A percentile compares a stretch with the other conserved stretches of the same genome.
Evolutionary conservation across 2,113 vertebrate species (phyloP).

Genomic region (Oenanthe oenanthe): DNA sequence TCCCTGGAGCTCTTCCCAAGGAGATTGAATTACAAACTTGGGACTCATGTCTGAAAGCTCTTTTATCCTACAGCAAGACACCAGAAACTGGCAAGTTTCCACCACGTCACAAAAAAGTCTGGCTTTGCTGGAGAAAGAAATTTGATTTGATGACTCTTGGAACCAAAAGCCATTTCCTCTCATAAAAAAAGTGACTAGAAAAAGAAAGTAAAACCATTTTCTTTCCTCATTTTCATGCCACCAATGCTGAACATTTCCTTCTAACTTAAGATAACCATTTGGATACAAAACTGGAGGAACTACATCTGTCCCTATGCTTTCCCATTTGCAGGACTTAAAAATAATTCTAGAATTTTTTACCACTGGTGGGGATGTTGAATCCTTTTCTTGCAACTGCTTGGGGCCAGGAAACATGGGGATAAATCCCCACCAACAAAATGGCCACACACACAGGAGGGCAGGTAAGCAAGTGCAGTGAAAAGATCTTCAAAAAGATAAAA

Average conservation of each 20-base stretch:
- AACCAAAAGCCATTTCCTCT: background rate
- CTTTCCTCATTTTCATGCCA: background rate
- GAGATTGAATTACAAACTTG: background rate
- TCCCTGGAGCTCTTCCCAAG: slow-evolving; percentile 27
- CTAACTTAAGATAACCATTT: background rate
- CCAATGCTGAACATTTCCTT: fast-evolving
- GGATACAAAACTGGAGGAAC: background rate
- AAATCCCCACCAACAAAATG: background rate
- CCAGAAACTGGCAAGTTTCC: background rate
- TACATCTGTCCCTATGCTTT: background rate
- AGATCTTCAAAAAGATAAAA: background rate
- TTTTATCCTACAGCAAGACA: background rate
- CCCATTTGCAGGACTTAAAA: background rate
- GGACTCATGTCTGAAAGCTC: background rate
- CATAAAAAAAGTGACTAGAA: background rate
- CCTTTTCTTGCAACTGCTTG: background rate
- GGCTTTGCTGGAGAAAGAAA: background rate
- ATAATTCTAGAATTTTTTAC: background rate
- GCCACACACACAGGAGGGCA: background rate
- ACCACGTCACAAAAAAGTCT: background rate
- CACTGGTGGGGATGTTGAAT: background rate
- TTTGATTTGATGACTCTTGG: background rate
- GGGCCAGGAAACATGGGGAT: background rate
- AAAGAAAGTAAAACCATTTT: background rate
- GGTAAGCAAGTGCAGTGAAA: background rate